Evolutionary conservation across 2,888 invertebrate species (phyloP).

Genomic region (Leptopilina myrica): DNA sequence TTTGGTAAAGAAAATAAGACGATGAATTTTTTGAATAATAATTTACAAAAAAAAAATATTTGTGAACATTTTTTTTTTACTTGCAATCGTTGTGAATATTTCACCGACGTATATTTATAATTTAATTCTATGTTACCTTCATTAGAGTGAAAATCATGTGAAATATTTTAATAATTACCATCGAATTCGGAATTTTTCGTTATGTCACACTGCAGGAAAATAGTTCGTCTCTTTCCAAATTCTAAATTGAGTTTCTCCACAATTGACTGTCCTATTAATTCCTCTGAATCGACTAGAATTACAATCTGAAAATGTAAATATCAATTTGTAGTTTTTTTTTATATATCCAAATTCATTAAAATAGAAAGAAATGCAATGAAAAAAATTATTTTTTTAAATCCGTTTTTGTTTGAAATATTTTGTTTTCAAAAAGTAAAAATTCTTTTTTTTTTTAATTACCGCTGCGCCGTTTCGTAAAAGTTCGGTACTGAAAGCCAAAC

Average conservation of each 20-base stretch:
- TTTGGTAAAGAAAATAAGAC: background rate
- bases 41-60: too few relatives aligned
- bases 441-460: conserved; percentile 57
- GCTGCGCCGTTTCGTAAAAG: conserved; percentile 69
- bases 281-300: conserved; percentile 65
- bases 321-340: too few relatives aligned
- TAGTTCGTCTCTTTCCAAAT: conserved; percentile 67
- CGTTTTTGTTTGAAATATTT: too few relatives aligned
- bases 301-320: conserved; percentile 58
- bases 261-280: conserved; percentile 59
- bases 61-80: too few relatives aligned
- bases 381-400: too few relatives aligned
- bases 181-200: conserved; percentile 68
- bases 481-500: conserved; percentile 67
- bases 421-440: background rate
- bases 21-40: too few relatives aligned
- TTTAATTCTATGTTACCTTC: too few relatives aligned
- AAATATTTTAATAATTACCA: conserved; percentile 56
- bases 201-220: conserved; percentile 68
- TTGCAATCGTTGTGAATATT: too few relatives aligned
- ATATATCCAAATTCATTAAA: too few relatives aligned
- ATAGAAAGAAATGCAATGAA: too few relatives aligned
- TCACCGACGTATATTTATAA: too few relatives aligned
- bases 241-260: conserved; percentile 65
- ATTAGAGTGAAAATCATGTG: too few relatives aligned